These are phyloP conservation scores for Pipistrellus nathusii DNA, from an alignment of 2,797 vertebrate genomes.

Conservation along the genomic window DNA sequence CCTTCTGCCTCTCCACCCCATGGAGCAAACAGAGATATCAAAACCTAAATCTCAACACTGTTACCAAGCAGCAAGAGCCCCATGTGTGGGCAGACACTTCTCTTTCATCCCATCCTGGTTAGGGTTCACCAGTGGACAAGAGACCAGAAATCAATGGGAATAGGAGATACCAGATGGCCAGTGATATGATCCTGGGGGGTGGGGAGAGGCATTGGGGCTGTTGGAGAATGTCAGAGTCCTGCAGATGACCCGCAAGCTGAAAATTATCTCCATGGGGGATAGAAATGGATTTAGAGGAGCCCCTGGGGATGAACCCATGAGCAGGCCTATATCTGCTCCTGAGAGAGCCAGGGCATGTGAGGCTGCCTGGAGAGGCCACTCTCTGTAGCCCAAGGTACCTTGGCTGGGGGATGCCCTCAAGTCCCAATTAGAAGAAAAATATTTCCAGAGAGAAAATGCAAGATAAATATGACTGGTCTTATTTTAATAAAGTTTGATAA, in stretches of 20 bases:
- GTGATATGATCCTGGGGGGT: accelerated
- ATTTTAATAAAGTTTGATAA: constrained; percentile 78
- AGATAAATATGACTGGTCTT: constrained; percentile 76
- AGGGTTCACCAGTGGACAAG: accelerated
- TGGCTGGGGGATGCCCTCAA: constrained; percentile 65
- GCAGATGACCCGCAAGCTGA: not conserved
- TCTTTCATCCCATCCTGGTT: not conserved
- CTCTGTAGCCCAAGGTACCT: constrained; percentile 65
- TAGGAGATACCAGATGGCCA: accelerated
- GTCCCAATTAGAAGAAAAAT: constrained; percentile 80
- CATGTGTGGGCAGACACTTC: accelerated
- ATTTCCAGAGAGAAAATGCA: constrained; percentile 80
- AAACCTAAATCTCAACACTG: accelerated
- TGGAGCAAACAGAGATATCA: not conserved
- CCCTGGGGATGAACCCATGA: constrained; percentile 60
- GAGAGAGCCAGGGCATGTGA: constrained; percentile 62
- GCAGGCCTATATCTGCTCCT: constrained; percentile 34
- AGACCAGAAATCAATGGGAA: not conserved
- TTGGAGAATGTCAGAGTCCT: not conserved
- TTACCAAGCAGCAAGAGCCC: accelerated
- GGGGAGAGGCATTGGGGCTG: not conserved
- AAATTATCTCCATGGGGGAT: not conserved
- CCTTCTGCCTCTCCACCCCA: not conserved
- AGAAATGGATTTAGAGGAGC: constrained; percentile 9
- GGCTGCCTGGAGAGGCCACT: constrained; percentile 70